Conservation (phyloP, 2,888 invertebrate genomes). For the Scaptodrosophila latifasciaeformis region DNA sequence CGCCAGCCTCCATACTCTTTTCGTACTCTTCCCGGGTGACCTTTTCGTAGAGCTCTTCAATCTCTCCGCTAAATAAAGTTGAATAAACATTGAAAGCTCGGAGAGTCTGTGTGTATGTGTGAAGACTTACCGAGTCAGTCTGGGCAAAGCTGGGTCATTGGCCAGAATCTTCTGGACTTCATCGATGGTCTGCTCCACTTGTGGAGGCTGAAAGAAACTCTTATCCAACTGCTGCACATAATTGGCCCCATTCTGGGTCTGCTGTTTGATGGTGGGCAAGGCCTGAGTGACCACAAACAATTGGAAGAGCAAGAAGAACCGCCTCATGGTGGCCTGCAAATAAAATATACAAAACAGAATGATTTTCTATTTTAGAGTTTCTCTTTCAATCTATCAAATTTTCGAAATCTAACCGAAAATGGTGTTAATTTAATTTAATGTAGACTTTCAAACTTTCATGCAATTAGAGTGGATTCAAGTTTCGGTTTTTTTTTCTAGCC, state of each 20-base stretch:
- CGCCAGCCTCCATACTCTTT: conserved; percentile 73
- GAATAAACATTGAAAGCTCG: neutral
- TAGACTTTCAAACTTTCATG: too few species aligned
- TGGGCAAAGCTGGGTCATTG: conserved; percentile 71
- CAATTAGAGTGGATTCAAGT: too few species aligned
- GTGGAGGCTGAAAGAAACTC: conserved; percentile 56
- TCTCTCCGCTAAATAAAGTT: conserved; percentile 69
- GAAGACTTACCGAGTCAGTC: conserved; percentile 70
- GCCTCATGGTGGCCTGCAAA: too few species aligned
- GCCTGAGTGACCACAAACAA: conserved; percentile 8
- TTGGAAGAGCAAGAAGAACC: conserved; percentile 1
- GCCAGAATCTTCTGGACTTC: conserved; percentile 74
- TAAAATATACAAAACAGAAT: too few species aligned
- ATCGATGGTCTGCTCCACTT: conserved; percentile 72
- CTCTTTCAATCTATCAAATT: too few species aligned
- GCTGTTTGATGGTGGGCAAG: conserved; percentile 50
- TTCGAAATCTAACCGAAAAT: too few species aligned
- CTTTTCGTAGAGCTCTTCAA: conserved; percentile 75
- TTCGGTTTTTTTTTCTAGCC: too few species aligned
- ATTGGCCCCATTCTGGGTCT: conserved; percentile 21
- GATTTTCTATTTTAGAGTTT: too few species aligned
- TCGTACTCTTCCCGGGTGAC: conserved; percentile 74
- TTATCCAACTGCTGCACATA: conserved; percentile 59
- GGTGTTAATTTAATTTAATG: too few species aligned
- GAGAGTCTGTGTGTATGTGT: too few species aligned